Conservation (phyloP, 2,888 invertebrate genomes). For the Temnothorax unifasciatus region DNA sequence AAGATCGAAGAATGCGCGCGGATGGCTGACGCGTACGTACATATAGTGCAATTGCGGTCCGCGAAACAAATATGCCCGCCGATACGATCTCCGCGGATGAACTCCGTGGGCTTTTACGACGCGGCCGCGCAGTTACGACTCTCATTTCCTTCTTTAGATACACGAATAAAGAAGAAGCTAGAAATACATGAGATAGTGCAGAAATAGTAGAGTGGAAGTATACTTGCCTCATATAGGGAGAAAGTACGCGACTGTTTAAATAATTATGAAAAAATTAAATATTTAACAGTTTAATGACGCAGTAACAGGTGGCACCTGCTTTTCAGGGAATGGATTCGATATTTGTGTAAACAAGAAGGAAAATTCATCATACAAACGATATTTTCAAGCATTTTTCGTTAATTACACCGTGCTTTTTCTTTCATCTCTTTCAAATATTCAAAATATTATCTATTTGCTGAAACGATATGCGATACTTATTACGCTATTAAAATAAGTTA, state of each 20-base stretch:
- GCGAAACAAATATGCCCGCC: conserved; percentile 52
- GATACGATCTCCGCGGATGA: conserved; percentile 59
- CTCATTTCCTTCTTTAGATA: conserved; percentile 42
- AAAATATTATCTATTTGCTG: not conserved
- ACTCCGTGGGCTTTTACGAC: conserved; percentile 59
- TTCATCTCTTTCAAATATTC: not conserved
- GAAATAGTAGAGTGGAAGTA: not conserved
- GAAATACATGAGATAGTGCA: conserved; percentile 22
- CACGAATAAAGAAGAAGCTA: not conserved
- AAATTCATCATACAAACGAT: not conserved
- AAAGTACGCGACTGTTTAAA: not conserved
- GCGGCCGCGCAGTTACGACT: conserved; percentile 41
- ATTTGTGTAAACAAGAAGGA: not conserved
- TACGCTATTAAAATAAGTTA: not conserved
- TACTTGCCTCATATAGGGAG: not conserved
- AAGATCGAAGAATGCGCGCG: conserved; percentile 54
- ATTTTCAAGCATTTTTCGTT: not conserved
- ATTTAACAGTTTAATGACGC: not conserved
- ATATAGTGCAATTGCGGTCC: not conserved
- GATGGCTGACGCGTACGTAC: conserved; percentile 33
- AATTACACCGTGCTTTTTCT: not conserved
- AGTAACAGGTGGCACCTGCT: too few species aligned
- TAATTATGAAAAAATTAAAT: not conserved
- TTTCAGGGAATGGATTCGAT: not conserved
- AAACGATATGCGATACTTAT: not conserved